phyloP scores from a whole-genome alignment of 2,888 invertebrate genomes.

The Liopterus haemorrhoidalis region DNA sequence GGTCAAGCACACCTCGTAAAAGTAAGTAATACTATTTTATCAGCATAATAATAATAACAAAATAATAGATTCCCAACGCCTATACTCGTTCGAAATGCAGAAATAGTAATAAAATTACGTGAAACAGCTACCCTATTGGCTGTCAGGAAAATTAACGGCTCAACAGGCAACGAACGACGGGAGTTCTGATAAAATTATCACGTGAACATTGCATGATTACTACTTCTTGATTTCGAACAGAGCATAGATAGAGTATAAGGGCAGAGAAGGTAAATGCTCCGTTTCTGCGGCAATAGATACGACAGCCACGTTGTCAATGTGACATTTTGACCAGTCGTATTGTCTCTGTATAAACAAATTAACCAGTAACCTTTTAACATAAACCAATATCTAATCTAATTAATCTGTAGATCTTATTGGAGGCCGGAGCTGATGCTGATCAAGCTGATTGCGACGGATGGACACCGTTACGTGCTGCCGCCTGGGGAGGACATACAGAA shows the following conservation, averaged over 20 bases:
- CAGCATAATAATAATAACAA: conserved; percentile 11
- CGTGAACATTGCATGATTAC: no score
- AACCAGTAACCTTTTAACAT: conserved; percentile 11
- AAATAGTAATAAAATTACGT: no score
- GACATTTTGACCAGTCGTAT: conserved; percentile 12
- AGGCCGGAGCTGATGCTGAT: conserved; percentile 64
- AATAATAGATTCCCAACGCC: conserved; percentile 1
- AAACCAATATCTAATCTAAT: background rate
- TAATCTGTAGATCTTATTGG: conserved; percentile 44
- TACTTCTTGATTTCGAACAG: no score
- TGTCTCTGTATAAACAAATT: background rate
- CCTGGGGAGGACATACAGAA: conserved; percentile 93
- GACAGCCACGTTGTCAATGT: no score
- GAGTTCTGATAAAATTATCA: no score
- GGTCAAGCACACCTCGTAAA: conserved; percentile 68
- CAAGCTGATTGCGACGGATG: conserved; percentile 81
- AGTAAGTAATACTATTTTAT: conserved; percentile 39
- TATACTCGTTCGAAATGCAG: no score
- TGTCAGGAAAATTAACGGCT: no score
- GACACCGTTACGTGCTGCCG: conserved; percentile 86
- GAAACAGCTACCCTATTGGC: conserved; percentile 6
- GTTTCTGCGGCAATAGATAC: no score
- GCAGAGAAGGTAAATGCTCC: no score
- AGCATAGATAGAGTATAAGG: no score
- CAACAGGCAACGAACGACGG: no score